Evolutionary conservation across 2,797 vertebrate genomes (phyloP).

Genomic region (Eupleurogrammus muticus): DNA sequence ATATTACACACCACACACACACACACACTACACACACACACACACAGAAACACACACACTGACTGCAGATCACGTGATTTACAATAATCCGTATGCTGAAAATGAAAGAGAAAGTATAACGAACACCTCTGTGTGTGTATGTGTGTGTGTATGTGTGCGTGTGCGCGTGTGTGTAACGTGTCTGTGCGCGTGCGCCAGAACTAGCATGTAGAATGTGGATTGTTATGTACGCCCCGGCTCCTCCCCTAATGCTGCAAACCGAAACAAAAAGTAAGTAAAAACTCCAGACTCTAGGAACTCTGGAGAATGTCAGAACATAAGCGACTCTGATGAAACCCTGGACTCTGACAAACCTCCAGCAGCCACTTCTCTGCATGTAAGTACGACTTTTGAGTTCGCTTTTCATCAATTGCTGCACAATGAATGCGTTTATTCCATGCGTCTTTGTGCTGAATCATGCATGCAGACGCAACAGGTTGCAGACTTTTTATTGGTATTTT

Average conservation of each 20-base stretch:
- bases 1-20: not conserved
- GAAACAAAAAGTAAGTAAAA: constrained; percentile 27
- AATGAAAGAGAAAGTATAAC: constrained; percentile 32
- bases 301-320: too few species aligned
- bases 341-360: not conserved
- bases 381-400: not conserved
- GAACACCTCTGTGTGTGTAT: constrained; percentile 5
- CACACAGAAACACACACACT: not conserved
- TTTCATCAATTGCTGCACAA: not conserved
- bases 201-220: too few species aligned
- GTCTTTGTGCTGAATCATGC: not conserved
- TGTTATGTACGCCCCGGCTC: too few species aligned
- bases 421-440: not conserved
- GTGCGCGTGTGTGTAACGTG: too few species aligned
- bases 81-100: not conserved
- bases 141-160: not conserved
- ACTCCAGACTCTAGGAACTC: too few species aligned
- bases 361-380: not conserved
- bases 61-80: constrained; percentile 64
- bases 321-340: too few species aligned
- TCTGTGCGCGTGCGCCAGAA: too few species aligned
- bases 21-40: not conserved
- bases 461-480: not conserved
- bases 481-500: not conserved
- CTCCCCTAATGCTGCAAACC: not conserved